Evolutionary conservation across 2,113 vertebrate species (phyloP), one percentile per base, ranked within the genome.

Genomic region (Uropsilus gracilis): DNA sequence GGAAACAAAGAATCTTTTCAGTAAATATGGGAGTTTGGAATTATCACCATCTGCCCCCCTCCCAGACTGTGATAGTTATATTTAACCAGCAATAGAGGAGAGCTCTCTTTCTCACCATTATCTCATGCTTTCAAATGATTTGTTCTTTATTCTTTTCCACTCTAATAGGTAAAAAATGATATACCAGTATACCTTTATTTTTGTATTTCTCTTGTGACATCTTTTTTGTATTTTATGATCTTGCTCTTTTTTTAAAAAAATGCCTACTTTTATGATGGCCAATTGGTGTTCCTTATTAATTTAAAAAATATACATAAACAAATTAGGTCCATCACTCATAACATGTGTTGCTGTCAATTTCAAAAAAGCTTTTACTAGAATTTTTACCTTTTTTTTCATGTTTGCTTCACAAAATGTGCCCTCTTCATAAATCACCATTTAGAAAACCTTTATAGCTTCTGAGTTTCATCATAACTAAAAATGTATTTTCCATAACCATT

Each of bases 21-120:
- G 28, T 50, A 72, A 72, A 0, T 39, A 37, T 6, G 24, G 11
- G 9, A 30, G 37, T 92, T 86, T 68, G 48, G 28, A 71, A 12
- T 6, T 64, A 8, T 22, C 71, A 30, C 39, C 64, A 37, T 17
- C 39, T 46, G 69, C 3, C 13, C 17, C 2, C 32, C 32, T 44
- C 0, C 17, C 4, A 20, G n/a, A 34, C 37, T 9, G 18, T 0
- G 34, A 44, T 8, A 18, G 13, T 66, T 30, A 39, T 24, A 2
- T n/a, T 28, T 55, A 39, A 37, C 28, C 12, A 28, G 50, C 20
- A 28, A 55, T n/a, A 48, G 8, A 24, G 24, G 42, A 8, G 6
- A 39, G 13, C 16, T 3, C 22, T 30, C 8, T 4, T 5, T 37
- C 13, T 57, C 48, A 28, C 50, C 28, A 57, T 57, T 55, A 32